Percentiles rank a stretch among this genome's conserved stretches.
Evolutionary conservation across 2,797 vertebrate species (phyloP).

Genomic region (Cuculus canorus): DNA sequence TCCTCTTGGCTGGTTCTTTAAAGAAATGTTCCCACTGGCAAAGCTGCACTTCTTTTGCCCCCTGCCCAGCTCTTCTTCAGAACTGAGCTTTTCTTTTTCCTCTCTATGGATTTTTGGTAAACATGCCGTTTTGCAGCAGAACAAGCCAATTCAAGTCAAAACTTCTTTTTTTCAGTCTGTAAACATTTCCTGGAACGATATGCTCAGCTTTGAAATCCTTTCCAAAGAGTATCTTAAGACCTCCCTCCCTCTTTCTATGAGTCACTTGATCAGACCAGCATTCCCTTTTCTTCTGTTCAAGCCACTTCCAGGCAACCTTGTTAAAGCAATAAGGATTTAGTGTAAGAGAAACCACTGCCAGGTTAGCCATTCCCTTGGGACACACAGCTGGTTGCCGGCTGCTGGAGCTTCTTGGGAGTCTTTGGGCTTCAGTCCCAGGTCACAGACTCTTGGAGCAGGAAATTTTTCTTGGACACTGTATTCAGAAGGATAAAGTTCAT

Average conservation of each 20-base stretch:
- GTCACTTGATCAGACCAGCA: constrained; percentile 49
- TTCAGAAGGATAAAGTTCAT: constrained; percentile 66
- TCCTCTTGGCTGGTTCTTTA: background rate
- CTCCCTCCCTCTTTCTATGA: constrained; percentile 55
- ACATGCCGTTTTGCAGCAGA: constrained; percentile 42
- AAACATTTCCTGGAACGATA: constrained; percentile 74
- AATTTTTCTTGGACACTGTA: constrained; percentile 74
- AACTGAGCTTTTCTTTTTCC: constrained; percentile 20
- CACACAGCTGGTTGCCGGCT: constrained; percentile 13
- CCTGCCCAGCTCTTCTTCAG: constrained; percentile 19
- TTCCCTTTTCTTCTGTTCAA: constrained; percentile 46
- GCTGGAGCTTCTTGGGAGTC: constrained; percentile 64
- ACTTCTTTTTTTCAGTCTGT: constrained; percentile 62
- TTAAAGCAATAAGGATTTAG: constrained; percentile 54
- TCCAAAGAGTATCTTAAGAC: constrained; percentile 57
- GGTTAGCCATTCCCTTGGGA: constrained; percentile 32
- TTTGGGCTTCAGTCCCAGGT: constrained; percentile 44
- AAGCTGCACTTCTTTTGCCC: background rate
- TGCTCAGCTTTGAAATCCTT: constrained; percentile 64
- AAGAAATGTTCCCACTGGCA: background rate
- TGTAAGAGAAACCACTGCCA: constrained; percentile 32
- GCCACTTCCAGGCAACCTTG: constrained; percentile 59
- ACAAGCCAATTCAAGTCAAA: constrained; percentile 63
- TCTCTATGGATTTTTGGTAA: constrained; percentile 45
- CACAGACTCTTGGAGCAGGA: constrained; percentile 40